These are phyloP conservation scores for Chironomus tentans DNA, from an alignment of 2,888 invertebrate genomes.

Conservation along the genomic window DNA sequence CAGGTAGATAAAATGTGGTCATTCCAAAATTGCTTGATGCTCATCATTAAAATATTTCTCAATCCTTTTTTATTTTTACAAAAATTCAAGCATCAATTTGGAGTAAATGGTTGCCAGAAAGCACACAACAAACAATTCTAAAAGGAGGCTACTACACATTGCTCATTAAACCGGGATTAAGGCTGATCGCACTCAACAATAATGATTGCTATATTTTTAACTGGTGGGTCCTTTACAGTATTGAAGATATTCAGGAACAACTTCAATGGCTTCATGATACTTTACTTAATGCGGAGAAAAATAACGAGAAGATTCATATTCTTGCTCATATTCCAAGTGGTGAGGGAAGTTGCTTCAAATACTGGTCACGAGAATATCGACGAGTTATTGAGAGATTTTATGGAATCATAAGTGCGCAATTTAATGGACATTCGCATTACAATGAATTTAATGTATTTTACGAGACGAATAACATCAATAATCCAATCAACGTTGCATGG, in stretches of 20 bases:
- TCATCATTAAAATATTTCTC: no score
- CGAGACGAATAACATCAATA: constrained; percentile 40
- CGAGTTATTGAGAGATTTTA: constrained; percentile 62
- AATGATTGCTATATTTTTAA: constrained; percentile 34
- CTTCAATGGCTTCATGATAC: constrained; percentile 72
- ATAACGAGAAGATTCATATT: constrained; percentile 70
- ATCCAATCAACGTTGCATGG: constrained; percentile 25
- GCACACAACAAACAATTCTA: constrained; percentile 50
- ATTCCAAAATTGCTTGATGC: no score
- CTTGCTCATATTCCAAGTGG: constrained; percentile 77
- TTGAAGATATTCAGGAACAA: constrained; percentile 60
- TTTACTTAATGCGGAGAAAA: constrained; percentile 61
- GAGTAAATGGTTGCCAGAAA: constrained; percentile 53
- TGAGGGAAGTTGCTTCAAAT: constrained; percentile 52
- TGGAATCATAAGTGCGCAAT: constrained; percentile 64
- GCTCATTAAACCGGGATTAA: constrained; percentile 55
- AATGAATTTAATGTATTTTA: constrained; percentile 68
- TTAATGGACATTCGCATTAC: constrained; percentile 72
- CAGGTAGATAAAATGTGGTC: neutral
- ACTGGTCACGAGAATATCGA: constrained; percentile 64
- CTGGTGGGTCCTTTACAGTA: constrained; percentile 61
- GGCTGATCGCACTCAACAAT: constrained; percentile 63
- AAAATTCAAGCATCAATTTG: neutral
- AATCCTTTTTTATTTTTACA: neutral
- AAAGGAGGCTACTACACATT: constrained; percentile 71